Evolutionary conservation across 2,888 invertebrate species (phyloP).

Genomic region (Torymus auratus): DNA sequence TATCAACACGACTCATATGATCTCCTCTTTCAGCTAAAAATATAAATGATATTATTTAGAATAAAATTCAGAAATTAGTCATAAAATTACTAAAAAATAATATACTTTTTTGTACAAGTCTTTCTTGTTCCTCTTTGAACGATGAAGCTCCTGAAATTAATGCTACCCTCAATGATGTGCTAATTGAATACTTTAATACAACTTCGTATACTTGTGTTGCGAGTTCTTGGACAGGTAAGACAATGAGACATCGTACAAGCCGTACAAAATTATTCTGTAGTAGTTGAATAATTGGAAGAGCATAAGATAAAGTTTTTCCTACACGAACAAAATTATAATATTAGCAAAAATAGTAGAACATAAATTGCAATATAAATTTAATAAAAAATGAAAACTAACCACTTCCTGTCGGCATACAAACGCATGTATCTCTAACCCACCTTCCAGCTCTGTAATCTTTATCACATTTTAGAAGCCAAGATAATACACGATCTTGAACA

Average conservation of each 20-base stretch:
- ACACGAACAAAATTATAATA: background rate
- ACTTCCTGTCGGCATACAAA: constrained; percentile 98
- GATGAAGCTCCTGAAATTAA: constrained; percentile 84
- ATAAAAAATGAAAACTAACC: constrained; percentile 77
- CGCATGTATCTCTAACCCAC: constrained; percentile 93
- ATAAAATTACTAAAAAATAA: constrained; percentile 47
- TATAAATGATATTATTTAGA: constrained; percentile 7
- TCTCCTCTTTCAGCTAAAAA: constrained; percentile 79
- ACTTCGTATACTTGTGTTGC: constrained; percentile 93
- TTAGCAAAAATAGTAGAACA: constrained; percentile 15
- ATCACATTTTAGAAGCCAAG: constrained; percentile 84
- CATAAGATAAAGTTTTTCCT: constrained; percentile 94
- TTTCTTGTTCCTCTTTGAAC: constrained; percentile 82
- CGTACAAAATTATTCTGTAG: constrained; percentile 81
- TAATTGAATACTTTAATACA: constrained; percentile 84
- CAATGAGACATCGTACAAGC: constrained; percentile 89
- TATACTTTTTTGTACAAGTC: constrained; percentile 72
- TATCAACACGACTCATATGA: constrained; percentile 84
- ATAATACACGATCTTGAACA: constrained; percentile 88
- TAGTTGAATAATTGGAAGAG: constrained; percentile 89
- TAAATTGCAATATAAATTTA: background rate
- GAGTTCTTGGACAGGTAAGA: constrained; percentile 94
- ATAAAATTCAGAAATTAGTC: constrained; percentile 8
- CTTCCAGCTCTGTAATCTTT: constrained; percentile 79
- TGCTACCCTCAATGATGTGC: constrained; percentile 84